A percentile compares a stretch with the other conserved stretches of the same genome.
phyloP scores from a whole-genome alignment of 1,140 invertebrate genomes.

The Drosophila tani region DNA sequence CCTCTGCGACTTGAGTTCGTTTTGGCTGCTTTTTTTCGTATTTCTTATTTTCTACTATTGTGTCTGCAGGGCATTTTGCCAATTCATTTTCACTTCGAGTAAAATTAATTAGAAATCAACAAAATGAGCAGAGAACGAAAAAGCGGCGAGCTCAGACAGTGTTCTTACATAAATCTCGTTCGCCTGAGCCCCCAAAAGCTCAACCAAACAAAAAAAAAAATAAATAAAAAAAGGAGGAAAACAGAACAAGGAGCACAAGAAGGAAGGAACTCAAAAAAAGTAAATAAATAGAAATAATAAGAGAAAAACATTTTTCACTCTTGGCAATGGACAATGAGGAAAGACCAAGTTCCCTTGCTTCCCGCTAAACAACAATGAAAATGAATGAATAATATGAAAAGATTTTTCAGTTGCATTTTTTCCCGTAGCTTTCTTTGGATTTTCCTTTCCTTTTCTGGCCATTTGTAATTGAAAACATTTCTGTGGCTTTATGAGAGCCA shows the following conservation, averaged over 20 bases:
- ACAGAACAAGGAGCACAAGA: conserved; percentile 17
- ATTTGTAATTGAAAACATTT: conserved; percentile 65
- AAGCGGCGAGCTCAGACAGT: conserved; percentile 29
- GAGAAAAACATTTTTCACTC: conserved; percentile 55
- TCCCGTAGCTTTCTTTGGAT: conserved; percentile 21
- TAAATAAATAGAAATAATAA: conserved; percentile 40
- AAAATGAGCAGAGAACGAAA: conserved; percentile 64
- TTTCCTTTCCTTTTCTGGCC: conserved; percentile 1
- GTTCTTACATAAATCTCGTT: conserved; percentile 63
- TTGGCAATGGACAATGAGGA: conserved; percentile 48
- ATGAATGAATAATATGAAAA: conserved; percentile 70
- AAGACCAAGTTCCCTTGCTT: conserved; percentile 21
- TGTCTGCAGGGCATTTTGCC: conserved; percentile 68
- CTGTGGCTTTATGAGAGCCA: conserved; percentile 18
- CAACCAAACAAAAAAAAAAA: conserved; percentile 20
- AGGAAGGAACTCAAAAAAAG: conserved; percentile 8
- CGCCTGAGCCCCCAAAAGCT: conserved; percentile 45
- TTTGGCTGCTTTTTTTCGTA: neutral
- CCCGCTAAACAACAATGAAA: conserved; percentile 62
- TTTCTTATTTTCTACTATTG: conserved; percentile 15
- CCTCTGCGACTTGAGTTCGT: neutral
- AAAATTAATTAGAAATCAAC: conserved; percentile 79
- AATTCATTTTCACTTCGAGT: conserved; percentile 76
- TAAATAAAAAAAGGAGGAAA: neutral
- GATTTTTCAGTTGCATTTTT: conserved; percentile 64